Base-by-base conservation (phyloP, 2,888 invertebrate genomes). In the Mesoligia furuncula region DNA sequence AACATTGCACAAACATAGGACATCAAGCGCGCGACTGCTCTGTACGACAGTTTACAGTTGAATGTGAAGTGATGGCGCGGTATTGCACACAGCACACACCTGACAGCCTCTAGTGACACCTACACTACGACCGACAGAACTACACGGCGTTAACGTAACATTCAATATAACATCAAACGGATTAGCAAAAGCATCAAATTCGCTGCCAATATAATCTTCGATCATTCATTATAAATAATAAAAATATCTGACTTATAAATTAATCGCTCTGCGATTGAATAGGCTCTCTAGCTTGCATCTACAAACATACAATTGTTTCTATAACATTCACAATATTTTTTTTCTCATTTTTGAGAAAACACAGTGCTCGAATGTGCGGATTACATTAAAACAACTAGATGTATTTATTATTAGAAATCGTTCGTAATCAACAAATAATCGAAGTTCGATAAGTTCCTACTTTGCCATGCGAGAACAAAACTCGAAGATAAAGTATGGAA, bases 341-440 rank as follows among this genome's bases (percentile, higher is more conserved):
- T 39, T 42, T 79, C 64, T 66, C 57, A 73, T 36, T 67, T 68
- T 75, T 61, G 51, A 71, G 64, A 83, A 61, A 71, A 61, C 68
- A 31, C 45, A 42, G 77, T 81, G 36, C 45, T 31, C 45, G 59
- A 64, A 76, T 36, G 39, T 73, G 76, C n/a, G 31, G 15, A 17
- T 59, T 57, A 67, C 48, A 65, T 61, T 72, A 59, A 48, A 54
- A 67, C 36, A 62, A 66, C 45, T 31, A 57, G 42, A 67, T 54
- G 39, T 57, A 42, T 31, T 57, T 54, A 72, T 65, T 51, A 71
- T 64, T 62, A 64, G 54, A 69, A 45, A 79, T 77, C 73, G 64
- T 73, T 85, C 73, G 77, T 59, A 27, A 84, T 71, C 39, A 73
- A 77, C 62, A 73, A 84, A 76, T 84, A 73, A 75, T 77, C 71